Evolutionary conservation across 2,888 invertebrate species (phyloP).

Genomic region (Caenorhabditis sp.): DNA sequence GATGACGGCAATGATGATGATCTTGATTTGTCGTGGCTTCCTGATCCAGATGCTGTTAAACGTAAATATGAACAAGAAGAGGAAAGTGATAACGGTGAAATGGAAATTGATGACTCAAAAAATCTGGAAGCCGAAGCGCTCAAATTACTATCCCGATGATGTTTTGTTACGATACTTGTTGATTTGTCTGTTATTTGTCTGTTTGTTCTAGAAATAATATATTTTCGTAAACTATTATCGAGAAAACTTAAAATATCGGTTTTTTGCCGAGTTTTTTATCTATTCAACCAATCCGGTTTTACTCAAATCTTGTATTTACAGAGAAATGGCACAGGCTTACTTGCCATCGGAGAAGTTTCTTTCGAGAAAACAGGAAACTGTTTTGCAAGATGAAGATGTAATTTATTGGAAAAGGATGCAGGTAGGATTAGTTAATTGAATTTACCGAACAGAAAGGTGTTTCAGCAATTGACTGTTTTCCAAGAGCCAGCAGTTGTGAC

Average conservation of each 20-base stretch:
- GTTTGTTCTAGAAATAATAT: not conserved
- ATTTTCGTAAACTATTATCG: too few species aligned
- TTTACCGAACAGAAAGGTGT: too few species aligned
- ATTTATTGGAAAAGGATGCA: conserved; percentile 88
- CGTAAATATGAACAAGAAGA: conserved; percentile 25
- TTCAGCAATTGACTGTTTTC: conserved; percentile 62
- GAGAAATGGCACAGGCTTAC: conserved; percentile 43
- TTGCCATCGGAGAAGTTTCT: conserved; percentile 44
- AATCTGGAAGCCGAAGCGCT: conserved; percentile 53
- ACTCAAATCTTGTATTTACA: not conserved
- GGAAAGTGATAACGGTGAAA: conserved; percentile 31
- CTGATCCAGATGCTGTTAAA: conserved; percentile 57
- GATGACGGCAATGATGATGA: conserved; percentile 32
- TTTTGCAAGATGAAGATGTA: conserved; percentile 76
- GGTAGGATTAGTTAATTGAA: conserved; percentile 73
- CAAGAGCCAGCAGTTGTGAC: conserved; percentile 93
- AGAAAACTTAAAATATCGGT: too few species aligned
- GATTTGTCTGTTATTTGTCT: not conserved
- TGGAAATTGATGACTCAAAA: conserved; percentile 20
- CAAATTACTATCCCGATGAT: conserved; percentile 43
- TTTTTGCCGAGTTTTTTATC: not conserved
- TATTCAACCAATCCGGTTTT: too few species aligned
- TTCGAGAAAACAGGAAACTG: conserved; percentile 24
- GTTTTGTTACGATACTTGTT: conserved; percentile 29
- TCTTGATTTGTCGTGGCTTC: conserved; percentile 61